A percentile compares a stretch with the other conserved stretches of the same genome.
Conservation (phyloP, 2,888 invertebrate genomes). For the Drosophila engyochracea region DNA sequence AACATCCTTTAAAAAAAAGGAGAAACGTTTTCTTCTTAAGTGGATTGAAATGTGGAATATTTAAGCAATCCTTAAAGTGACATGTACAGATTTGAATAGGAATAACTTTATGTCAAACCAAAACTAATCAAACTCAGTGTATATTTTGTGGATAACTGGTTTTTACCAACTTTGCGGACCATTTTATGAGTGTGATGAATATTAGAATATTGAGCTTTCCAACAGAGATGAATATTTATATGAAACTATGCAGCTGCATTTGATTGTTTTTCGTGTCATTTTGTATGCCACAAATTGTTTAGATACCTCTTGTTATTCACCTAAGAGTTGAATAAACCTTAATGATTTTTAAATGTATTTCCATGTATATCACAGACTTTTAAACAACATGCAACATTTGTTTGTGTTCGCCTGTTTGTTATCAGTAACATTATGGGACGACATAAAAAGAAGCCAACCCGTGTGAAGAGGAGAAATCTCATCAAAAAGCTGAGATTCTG, state of each 20-base stretch:
- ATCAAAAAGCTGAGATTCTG: conserved; percentile 22
- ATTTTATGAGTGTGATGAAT: neutral
- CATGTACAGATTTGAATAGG: neutral
- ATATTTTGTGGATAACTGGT: neutral
- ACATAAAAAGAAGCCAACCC: conserved; percentile 23
- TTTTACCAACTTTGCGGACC: neutral
- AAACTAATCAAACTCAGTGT: neutral
- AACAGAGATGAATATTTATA: neutral
- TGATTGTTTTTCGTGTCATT: neutral
- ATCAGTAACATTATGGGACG: conserved; percentile 19
- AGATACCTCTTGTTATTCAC: neutral
- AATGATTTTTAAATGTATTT: neutral
- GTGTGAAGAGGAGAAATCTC: conserved; percentile 36
- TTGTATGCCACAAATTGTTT: neutral
- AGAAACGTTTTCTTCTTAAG: neutral
- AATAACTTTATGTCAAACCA: neutral
- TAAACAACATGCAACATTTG: neutral
- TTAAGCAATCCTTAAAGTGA: neutral
- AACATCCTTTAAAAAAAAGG: neutral
- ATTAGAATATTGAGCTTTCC: neutral
- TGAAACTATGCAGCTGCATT: neutral
- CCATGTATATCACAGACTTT: neutral
- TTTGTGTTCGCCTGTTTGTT: conserved; percentile 16
- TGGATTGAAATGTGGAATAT: neutral
- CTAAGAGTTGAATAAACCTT: neutral